Conservation (phyloP, 2,888 invertebrate genomes). For the Cantharis flavilabris region DNA sequence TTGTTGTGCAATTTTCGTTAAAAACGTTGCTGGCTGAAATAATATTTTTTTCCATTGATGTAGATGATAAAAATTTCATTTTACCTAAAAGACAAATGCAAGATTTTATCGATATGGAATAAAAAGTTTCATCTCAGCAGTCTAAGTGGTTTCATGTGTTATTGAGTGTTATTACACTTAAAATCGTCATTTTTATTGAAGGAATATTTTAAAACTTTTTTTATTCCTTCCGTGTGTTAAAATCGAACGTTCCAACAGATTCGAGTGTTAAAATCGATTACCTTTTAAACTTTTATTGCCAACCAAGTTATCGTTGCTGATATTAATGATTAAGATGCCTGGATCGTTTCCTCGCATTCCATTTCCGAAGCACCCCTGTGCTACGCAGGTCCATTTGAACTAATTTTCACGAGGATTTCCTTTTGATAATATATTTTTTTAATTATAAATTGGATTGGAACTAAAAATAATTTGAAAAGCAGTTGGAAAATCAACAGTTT, state of each 20-base stretch:
- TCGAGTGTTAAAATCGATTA: neutral
- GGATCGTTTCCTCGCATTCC: neutral
- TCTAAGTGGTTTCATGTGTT: constrained; percentile 20
- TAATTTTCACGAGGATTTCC: neutral
- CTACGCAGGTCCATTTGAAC: neutral
- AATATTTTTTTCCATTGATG: neutral
- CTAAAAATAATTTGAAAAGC: neutral
- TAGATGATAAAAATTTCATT: constrained; percentile 4
- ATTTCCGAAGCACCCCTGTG: neutral
- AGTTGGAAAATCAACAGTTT: neutral
- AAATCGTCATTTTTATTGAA: constrained; percentile 12
- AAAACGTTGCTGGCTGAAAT: neutral
- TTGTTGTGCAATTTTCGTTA: neutral
- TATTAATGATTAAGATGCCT: neutral
- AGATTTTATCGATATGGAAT: constrained; percentile 16
- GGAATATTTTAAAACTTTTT: constrained; percentile 6
- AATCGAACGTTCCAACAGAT: neutral
- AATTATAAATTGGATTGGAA: neutral
- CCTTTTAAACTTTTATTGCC: neutral
- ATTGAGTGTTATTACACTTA: constrained; percentile 16
- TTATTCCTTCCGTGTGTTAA: neutral
- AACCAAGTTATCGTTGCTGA: neutral
- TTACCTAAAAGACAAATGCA: constrained; percentile 6
- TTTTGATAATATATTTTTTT: neutral
- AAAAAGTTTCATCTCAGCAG: constrained; percentile 8